Evolutionary conservation across 2,797 vertebrate species (phyloP), one percentile per base, ranked within the genome.

Genomic region (Podargus strigoides): DNA sequence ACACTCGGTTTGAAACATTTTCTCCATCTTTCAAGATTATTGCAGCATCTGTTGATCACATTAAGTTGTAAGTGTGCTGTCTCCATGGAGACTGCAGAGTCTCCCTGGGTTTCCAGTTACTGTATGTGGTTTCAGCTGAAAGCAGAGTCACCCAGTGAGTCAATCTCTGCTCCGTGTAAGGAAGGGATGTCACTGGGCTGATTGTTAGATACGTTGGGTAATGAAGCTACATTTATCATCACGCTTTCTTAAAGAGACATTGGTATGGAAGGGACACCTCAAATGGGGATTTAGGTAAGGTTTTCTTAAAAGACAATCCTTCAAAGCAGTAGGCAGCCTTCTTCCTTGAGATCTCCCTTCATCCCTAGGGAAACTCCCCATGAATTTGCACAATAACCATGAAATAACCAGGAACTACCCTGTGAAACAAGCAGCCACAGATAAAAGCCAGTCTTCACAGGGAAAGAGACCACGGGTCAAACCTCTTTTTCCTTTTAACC

Each of bases 51-150:
- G 96, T 92, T 92, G 95, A 94, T 95, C 66, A 81, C 89, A 90
- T 94, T 88, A 95, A 94, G 91, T 95, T 96, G 91, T 85, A 87
- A 96, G 95, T 95, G 93, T 94, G 96, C 91, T 96, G 95, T 97
- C 93, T 97, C 97, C 97, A 97, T 97, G 96, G 97, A 96, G 96
- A 97, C 95, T 28, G 68, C 85, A 82, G 83, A 92, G 91, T 74
- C 81, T 73, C 95, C 74, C 89, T 36, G 78, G 84, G 87, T 72
- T 83, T 91, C 84, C 94, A 93, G 93, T 95, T 84, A 55, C 94
- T 83, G 92, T 55, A 36, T 39, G 91, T 73, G 83, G 91, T 66
- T 93, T 84, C 91, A 69, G 13, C 91, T 68, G 72, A 82, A 34
- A n/a, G 93, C 85, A 66, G 89, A 94, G 89, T 75, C 90, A 82